phyloP scores from a whole-genome alignment of 2,113 vertebrate species.

The Megaleporinus macrocephalus region DNA sequence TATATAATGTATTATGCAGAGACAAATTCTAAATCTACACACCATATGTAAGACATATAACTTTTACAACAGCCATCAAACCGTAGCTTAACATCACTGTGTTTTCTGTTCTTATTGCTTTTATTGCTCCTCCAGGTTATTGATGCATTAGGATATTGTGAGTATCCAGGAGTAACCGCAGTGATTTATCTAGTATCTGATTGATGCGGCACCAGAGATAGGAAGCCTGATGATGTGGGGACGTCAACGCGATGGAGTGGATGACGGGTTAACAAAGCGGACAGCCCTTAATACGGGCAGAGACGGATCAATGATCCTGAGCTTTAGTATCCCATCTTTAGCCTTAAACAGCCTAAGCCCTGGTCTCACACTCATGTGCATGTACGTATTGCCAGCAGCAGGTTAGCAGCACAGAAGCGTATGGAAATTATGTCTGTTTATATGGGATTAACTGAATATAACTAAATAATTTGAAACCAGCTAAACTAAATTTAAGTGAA shows the following conservation, averaged over 20 bases:
- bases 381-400: neutral
- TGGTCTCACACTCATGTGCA: neutral
- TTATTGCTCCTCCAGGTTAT: no score
- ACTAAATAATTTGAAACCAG: no score
- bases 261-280: conserved; percentile 6
- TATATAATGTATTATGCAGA: no score
- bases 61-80: no score
- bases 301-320: neutral
- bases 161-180: neutral
- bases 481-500: no score
- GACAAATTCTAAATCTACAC: no score
- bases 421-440: no score
- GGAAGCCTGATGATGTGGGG: neutral
- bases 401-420: neutral
- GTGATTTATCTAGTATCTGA: neutral
- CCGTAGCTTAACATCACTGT: no score
- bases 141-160: neutral
- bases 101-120: no score
- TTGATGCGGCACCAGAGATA: neutral
- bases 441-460: no score
- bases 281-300: neutral
- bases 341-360: neutral
- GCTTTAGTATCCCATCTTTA: neutral
- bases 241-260: neutral
- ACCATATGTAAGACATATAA: no score